These are phyloP conservation scores for Conger conger DNA, from an alignment of 2,113 vertebrate genomes.

Conservation along the genomic window DNA sequence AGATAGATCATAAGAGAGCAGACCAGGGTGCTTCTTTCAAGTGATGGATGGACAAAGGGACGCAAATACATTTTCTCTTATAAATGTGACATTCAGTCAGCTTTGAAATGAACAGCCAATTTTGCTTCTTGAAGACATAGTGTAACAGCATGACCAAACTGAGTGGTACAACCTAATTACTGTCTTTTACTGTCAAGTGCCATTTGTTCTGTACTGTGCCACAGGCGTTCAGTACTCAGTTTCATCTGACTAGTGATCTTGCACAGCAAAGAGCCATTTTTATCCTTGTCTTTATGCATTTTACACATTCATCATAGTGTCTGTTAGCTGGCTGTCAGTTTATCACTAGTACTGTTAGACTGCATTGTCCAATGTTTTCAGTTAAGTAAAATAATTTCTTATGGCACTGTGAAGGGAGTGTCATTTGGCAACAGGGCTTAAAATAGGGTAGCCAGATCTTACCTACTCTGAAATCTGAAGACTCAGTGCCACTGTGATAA, in stretches of 20 bases:
- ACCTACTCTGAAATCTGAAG: not conserved
- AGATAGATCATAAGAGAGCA: not conserved
- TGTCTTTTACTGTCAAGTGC: not conserved
- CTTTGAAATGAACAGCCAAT: not conserved
- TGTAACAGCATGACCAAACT: not conserved
- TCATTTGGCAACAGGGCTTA: not conserved
- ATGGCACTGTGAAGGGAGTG: not conserved
- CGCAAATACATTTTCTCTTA: not conserved
- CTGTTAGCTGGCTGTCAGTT: not conserved
- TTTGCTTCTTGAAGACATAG: not conserved
- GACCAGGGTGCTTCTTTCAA: not conserved
- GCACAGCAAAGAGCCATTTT: not conserved
- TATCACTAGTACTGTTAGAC: not conserved
- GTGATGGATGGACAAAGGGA: not conserved
- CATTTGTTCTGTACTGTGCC: not conserved
- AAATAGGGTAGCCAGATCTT: not conserved
- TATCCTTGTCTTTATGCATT: not conserved
- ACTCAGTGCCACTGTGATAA: not conserved
- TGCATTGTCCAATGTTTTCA: not conserved
- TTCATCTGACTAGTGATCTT: not conserved
- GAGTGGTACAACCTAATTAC: not conserved
- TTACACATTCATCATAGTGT: not conserved
- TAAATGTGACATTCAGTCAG: constrained; percentile 4
- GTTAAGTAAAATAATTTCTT: not conserved
- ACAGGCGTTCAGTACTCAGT: not conserved